Base-by-base conservation (phyloP, 23 tunicate species). In the Trididemnum clinides region DNA sequence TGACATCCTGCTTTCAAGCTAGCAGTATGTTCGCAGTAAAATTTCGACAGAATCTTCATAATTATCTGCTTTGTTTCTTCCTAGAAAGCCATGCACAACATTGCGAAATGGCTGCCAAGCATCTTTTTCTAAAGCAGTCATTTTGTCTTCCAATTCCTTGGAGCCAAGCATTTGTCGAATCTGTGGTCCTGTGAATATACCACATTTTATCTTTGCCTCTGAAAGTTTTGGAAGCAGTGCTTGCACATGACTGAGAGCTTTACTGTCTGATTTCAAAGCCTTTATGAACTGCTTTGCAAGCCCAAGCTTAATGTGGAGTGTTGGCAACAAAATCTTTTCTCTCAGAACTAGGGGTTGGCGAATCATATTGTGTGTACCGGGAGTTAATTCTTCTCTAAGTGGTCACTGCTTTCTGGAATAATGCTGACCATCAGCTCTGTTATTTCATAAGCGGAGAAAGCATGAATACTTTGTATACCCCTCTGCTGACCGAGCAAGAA, bases 391-490 rank as follows among this genome's bases (percentile, higher is more conserved):
- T 82, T 82, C 36, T 18, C 77, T 12, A 18, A 33, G 15, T 12
- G 54, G 76, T 54, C 75, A 82, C 15, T 63, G 58, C 4, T 19
- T 64, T 35, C 22, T 82, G 30, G 21, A 3, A 36, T 82, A 63
- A 57, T 82, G 86, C 74, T 82, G 25, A n/a, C 76, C 18, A 32
- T 34, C n/a, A n/a, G n/a, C n/a, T n/a, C n/a, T n/a, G n/a, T 57
- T 82, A 0, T 64, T 37, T 77, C 86, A 82, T 32, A 63, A 6
- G 77, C 86, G 64, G 12, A 82, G 33, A 37, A 82, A 82, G 57
- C 86, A 82, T 5, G 75, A 63, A 54, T 64, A 82, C 28, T 79
- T 79, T 57, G 84, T 79, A 26, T 79, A 79, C 5, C 54, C n/a
- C 57, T 34, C 75, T 78, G 83, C 35, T 51, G 38, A 50, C 65